Base-by-base conservation (phyloP, 2,797 vertebrate species). In the Carcharodon carcharias region DNA sequence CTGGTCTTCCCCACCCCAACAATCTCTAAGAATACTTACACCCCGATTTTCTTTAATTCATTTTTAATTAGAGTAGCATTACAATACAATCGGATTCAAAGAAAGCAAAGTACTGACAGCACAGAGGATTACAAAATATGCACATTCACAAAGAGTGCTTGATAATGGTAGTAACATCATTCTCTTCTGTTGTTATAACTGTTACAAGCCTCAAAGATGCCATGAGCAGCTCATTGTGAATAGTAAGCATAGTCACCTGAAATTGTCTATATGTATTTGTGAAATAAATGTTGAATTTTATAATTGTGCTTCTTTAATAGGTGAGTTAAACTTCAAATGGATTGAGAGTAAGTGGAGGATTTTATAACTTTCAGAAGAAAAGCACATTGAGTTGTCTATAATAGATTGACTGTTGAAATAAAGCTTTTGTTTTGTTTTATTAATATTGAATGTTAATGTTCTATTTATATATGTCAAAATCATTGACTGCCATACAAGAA, bases 381-480 rank as follows among this genome's bases (percentile, higher is more conserved):
- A 92, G 58, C 5, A 31, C 4, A 6, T 21, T 50, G 40, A 85
- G 50, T 23, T 26, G 21, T n/a, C 56, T 92, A 21, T 18, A 63
- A 63, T 61, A 16, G 58, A 92, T 63, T 92, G 89, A 63, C 28
- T 40, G 58, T 16, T n/a, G 54, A 91, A 92, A 92, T 61, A 63
- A 92, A 92, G 61, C 89, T 35, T 63, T 50, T 50, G 82, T 23
- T 14, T 91, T 92, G 61, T 92, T 92, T 61, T 63, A 63, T 58
- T 61, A 58, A 63, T 92, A 35, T 63, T 61, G 54, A 92, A 61
- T 63, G 54, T 63, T 92, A 92, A 92, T 92, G 31, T 63, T 63
- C 89, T 92, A 61, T 61, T 31, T 61, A 63, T 92, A 92, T 61
- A 14, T 92, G 58, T 92, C 58, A 92, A 92, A 92, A 18, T n/a